Percentiles rank a stretch among this genome's conserved stretches.
These are phyloP conservation scores for Colinus virginianus DNA, from an alignment of 2,113 vertebrate genomes.

Conservation along the genomic window DNA sequence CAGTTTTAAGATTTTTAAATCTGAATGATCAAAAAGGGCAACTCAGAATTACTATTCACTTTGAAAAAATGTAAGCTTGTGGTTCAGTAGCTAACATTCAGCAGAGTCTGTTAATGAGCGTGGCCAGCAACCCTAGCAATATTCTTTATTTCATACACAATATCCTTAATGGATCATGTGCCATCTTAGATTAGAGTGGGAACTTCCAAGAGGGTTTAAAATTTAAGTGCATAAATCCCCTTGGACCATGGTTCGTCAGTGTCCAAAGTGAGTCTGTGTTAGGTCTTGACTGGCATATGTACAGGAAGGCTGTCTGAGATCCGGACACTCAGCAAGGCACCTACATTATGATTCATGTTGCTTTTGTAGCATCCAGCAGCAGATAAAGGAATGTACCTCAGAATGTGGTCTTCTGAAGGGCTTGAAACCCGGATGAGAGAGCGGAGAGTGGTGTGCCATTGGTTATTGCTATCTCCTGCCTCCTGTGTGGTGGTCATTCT, in stretches of 20 bases:
- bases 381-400: neutral
- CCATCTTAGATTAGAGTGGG: neutral
- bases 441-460: neutral
- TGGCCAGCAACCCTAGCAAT: neutral
- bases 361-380: neutral
- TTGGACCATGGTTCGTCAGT: neutral
- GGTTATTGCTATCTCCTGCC: neutral
- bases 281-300: neutral
- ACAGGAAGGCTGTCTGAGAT: neutral
- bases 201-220: neutral
- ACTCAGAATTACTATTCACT: neutral
- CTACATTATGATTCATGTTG: neutral
- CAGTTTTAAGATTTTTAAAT: neutral
- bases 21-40: accelerated
- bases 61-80: neutral
- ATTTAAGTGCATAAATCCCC: neutral
- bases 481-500: neutral
- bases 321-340: neutral
- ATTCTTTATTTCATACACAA: neutral
- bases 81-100: neutral
- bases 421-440: neutral
- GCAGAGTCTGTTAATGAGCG: neutral
- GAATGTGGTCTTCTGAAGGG: neutral
- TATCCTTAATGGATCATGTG: neutral
- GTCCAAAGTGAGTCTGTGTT: neutral